Base-by-base conservation (phyloP, 2,888 invertebrate species). In the Yponomeuta malinellus region DNA sequence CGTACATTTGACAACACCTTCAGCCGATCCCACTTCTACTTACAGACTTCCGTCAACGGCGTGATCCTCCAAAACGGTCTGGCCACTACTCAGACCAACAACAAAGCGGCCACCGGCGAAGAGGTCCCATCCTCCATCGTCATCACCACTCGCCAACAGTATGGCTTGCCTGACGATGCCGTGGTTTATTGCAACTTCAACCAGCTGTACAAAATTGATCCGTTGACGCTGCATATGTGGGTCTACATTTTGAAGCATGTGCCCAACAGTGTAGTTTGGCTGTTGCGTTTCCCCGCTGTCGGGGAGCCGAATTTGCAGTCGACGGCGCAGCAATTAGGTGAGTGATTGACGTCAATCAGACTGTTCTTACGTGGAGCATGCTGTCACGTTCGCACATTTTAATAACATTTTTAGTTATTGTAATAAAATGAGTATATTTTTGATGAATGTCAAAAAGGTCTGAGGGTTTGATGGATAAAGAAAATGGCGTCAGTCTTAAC, bases 131-230 rank as follows among this genome's bases (percentile, higher is more conserved):
- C 98, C 80, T 97, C 95, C 77, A 98, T 99, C 77, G 97, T 99
- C 23, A 96, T 99, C 73, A 99, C 99, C 1, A 98, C 98, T 0
- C 94, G 99, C 70, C 97, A 98, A 81, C 99, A 99, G 84, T 99
- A 99, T 84, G 97, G 97, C 10, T 89, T 99, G 73, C 99, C 99
- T 0, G 99, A 99, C 78, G 98, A 99, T 76, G 99, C 99, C 0
- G 96, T 99, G 68, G 97, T 99, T 2, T 99, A 98, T 85, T 99
- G 99, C 85, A 99, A 99, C 89, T 99, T 99, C 90, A 99, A 99
- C 93, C 99, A 99, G 83, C 93, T 99, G 72, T 99, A 99, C 90
- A 99, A 99, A 93, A 99, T 99, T 75, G 99, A 99, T 89, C 99
- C 99, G 0, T 90, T 96, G 73, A 99, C 99, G 0, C 92, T 99